Percentiles rank a stretch among this genome's conserved stretches.
Conservation (phyloP, 92 coral and sea anemone genomes). For the Palythoa caribaeorum region DNA sequence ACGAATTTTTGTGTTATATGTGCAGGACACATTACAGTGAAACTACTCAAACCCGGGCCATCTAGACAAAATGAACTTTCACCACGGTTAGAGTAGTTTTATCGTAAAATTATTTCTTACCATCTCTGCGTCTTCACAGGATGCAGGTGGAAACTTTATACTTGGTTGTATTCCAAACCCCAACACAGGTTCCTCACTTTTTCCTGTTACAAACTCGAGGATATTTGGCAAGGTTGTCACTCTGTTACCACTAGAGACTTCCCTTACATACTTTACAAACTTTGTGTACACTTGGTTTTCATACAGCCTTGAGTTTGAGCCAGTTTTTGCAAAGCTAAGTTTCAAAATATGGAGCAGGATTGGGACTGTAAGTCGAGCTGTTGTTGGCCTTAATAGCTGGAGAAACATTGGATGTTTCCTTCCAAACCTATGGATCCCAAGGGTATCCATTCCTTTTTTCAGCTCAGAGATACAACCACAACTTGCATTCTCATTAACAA, state of each 20-base stretch:
- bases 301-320: constrained; percentile 16
- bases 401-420: constrained; percentile 54
- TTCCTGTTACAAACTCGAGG: constrained; percentile 12
- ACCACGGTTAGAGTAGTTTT: constrained; percentile 30
- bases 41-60: constrained; percentile 30
- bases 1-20: constrained; percentile 26
- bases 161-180: not conserved
- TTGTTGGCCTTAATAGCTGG: constrained; percentile 57
- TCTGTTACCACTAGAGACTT: constrained; percentile 1
- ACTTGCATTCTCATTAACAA: constrained; percentile 3
- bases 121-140: too few relatives aligned
- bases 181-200: constrained; percentile 11
- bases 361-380: not conserved
- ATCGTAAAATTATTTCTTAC: not conserved
- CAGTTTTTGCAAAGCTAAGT: not conserved
- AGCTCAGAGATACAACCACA: constrained; percentile 42
- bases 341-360: constrained; percentile 1
- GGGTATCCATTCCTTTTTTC: constrained; percentile 49
- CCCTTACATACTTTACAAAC: constrained; percentile 3
- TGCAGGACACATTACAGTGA: constrained; percentile 28
- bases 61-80: constrained; percentile 21
- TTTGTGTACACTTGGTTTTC: not conserved
- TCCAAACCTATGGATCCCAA: constrained; percentile 53
- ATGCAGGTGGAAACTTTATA: not conserved
- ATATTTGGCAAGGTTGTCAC: not conserved